Conservation (phyloP, 1,140 invertebrate genomes). For the Holotrichia oblita region DNA sequence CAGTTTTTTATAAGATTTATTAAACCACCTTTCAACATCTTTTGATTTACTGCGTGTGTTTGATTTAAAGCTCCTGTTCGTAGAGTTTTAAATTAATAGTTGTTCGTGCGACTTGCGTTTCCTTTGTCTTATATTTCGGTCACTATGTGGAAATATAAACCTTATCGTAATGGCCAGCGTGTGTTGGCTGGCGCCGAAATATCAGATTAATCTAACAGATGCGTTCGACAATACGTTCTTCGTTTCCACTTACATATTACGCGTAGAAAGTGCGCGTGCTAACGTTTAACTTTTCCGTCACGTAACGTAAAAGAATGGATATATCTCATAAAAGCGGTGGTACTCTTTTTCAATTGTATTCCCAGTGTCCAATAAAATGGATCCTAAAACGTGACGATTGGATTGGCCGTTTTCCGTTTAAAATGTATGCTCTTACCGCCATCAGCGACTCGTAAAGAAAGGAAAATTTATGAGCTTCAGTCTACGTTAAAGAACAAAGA, state of each 20-base stretch:
- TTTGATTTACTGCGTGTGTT: neutral
- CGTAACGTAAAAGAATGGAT: conserved; percentile 26
- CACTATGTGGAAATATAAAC: neutral
- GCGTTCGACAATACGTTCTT: conserved; percentile 22
- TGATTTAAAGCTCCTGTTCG: neutral
- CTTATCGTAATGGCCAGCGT: conserved; percentile 4
- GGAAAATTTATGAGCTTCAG: conserved; percentile 3
- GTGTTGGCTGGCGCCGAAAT: conserved; percentile 19
- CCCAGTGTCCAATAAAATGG: conserved; percentile 12
- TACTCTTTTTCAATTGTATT: conserved; percentile 23
- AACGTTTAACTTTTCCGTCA: conserved; percentile 15
- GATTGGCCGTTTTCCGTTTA: neutral
- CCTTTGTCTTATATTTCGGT: conserved; percentile 15
- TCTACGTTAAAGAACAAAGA: conserved; percentile 17
- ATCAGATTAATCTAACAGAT: conserved; percentile 36
- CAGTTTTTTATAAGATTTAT: neutral
- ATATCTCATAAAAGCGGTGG: conserved; percentile 10
- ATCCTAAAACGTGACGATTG: conserved; percentile 25
- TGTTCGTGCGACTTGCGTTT: neutral
- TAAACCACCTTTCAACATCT: neutral
- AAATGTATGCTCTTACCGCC: neutral
- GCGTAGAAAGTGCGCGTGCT: neutral
- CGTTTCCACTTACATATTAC: neutral
- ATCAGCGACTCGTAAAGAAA: conserved; percentile 25
- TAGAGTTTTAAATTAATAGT: conserved; percentile 25